A percentile compares a stretch with the other conserved stretches of the same genome.
Evolutionary conservation across 92 coral and sea anemone species (phyloP).

Genomic region (Heliopora coerulea): DNA sequence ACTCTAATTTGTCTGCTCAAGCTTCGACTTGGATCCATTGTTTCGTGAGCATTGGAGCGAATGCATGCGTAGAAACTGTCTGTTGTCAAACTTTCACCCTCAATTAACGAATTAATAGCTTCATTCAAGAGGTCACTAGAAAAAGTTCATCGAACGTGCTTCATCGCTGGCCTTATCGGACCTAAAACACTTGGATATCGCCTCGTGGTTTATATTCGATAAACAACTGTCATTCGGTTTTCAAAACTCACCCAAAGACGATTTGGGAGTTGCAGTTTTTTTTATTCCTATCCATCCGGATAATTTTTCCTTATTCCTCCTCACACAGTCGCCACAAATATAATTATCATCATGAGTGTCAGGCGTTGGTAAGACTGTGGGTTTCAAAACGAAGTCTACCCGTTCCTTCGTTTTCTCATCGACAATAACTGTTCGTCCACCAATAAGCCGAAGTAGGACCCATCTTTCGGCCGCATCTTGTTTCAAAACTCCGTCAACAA

Average conservation of each 20-base stretch:
- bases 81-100: too few species aligned
- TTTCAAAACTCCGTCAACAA: slow-evolving; percentile 76
- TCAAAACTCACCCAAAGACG: slow-evolving; percentile 19
- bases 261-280: slow-evolving; percentile 31
- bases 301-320: slow-evolving; percentile 57
- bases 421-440: slow-evolving; percentile 80
- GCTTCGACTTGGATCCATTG: too few species aligned
- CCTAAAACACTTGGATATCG: too few species aligned
- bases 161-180: too few species aligned
- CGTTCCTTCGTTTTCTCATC: slow-evolving; percentile 54
- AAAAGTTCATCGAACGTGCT: too few species aligned
- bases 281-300: slow-evolving; percentile 28
- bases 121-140: too few species aligned
- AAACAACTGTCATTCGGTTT: too few species aligned
- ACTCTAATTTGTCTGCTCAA: too few species aligned
- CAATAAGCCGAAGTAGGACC: slow-evolving; percentile 63
- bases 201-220: too few species aligned
- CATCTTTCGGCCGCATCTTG: slow-evolving; percentile 64
- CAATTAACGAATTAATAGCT: too few species aligned
- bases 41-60: too few species aligned
- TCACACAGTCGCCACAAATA: slow-evolving; percentile 79
- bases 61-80: too few species aligned
- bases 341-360: slow-evolving; percentile 68
- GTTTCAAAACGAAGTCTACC: slow-evolving; percentile 76
- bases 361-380: slow-evolving; percentile 62